Conservation (phyloP, 2,888 invertebrate genomes). For the Heliconius charithonia region DNA sequence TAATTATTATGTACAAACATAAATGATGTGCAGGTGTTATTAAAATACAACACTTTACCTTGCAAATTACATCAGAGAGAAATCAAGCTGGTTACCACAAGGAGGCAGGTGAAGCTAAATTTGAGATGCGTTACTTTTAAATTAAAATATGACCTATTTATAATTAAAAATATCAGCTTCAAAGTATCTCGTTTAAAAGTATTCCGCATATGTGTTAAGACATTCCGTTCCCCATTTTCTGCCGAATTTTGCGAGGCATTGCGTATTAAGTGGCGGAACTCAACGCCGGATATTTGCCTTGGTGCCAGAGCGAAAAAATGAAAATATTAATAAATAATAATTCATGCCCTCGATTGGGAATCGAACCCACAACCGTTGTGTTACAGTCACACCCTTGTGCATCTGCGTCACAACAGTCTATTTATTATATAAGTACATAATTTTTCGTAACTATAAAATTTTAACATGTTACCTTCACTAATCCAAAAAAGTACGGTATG, state of each 20-base stretch:
- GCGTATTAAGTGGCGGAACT: no score
- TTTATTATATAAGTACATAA: not conserved
- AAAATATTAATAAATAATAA: no score
- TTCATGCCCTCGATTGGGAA: no score
- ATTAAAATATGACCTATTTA: not conserved
- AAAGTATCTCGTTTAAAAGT: no score
- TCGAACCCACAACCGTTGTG: no score
- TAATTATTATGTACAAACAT: slow-evolving; percentile 16
- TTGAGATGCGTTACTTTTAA: not conserved
- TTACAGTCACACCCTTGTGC: no score
- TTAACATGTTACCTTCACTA: not conserved
- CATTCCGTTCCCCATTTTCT: no score
- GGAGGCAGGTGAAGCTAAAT: not conserved
- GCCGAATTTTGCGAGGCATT: no score
- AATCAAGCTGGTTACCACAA: slow-evolving; percentile 5
- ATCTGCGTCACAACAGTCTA: no score
- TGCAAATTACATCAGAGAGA: not conserved
- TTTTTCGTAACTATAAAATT: not conserved
- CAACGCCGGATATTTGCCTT: no score
- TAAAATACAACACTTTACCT: slow-evolving; percentile 2
- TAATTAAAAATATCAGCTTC: not conserved
- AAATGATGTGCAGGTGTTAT: slow-evolving; percentile 3
- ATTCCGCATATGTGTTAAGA: no score
- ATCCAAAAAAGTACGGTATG: not conserved
- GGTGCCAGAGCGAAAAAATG: no score